phyloP scores from a whole-genome alignment of 2,888 invertebrate genomes.

The Tricholauxania praeusta region DNA sequence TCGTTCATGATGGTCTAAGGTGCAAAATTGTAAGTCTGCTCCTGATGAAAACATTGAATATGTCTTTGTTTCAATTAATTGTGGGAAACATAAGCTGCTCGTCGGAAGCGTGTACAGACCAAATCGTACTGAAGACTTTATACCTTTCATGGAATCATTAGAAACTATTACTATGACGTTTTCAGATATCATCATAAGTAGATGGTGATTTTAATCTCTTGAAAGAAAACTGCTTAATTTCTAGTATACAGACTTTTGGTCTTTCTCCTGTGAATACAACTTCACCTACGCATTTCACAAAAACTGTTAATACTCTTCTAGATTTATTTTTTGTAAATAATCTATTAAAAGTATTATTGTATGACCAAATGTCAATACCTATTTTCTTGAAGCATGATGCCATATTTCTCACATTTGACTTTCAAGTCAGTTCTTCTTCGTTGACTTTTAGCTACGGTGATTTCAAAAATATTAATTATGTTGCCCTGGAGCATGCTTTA shows the following conservation, averaged over 20 bases:
- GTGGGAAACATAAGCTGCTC: background rate
- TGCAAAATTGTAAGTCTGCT: background rate
- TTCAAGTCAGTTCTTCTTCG: background rate
- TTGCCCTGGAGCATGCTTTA: no score
- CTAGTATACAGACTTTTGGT: background rate
- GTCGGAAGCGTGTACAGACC: conserved; percentile 7
- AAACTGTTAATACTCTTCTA: background rate
- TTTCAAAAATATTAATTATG: background rate
- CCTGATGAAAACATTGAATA: background rate
- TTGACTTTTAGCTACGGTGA: background rate
- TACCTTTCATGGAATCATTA: background rate
- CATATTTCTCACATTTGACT: conserved; percentile 3
- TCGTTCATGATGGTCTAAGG: background rate
- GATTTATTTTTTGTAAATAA: conserved; percentile 20
- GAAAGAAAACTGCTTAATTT: background rate
- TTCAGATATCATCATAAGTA: background rate
- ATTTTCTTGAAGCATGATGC: no score
- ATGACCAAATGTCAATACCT: background rate
- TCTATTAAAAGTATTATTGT: background rate
- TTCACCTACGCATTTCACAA: conserved; percentile 1
- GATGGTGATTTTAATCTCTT: background rate
- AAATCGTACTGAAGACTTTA: background rate
- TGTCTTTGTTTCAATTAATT: background rate
- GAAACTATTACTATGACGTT: background rate
- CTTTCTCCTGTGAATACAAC: background rate